Conservation (phyloP, 2,888 invertebrate species). For the Aethes cnicana region DNA sequence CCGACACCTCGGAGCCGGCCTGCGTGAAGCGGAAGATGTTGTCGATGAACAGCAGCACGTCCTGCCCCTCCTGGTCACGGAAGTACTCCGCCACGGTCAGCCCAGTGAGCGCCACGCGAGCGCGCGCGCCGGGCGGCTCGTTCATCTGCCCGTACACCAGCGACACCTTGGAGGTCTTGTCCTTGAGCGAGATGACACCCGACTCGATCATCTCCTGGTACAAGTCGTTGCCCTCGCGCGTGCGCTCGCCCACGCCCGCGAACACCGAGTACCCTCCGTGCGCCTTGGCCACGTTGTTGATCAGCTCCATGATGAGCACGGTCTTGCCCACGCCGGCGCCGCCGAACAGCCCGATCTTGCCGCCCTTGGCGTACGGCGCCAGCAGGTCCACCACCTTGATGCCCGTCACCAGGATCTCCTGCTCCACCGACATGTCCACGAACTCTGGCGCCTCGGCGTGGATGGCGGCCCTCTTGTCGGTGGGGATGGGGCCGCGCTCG, state of each 20-base stretch:
- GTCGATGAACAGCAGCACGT: slow-evolving; percentile 97
- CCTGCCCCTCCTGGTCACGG: slow-evolving; percentile 96
- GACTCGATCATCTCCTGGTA: slow-evolving; percentile 98
- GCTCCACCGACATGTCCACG: slow-evolving; percentile 94
- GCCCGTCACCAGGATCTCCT: slow-evolving; percentile 95
- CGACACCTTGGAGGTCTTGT: slow-evolving; percentile 95
- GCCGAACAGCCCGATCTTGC: slow-evolving; percentile 96
- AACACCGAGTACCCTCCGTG: slow-evolving; percentile 98
- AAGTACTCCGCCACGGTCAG: slow-evolving; percentile 97
- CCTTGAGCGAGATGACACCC: slow-evolving; percentile 94
- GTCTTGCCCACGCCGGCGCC: slow-evolving; percentile 98
- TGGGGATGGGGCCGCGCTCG: slow-evolving; percentile 93
- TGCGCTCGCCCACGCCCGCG: slow-evolving; percentile 97
- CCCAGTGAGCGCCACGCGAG: slow-evolving; percentile 96
- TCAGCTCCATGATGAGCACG: slow-evolving; percentile 97
- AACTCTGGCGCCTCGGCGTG: slow-evolving; percentile 96
- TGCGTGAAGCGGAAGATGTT: slow-evolving; percentile 98
- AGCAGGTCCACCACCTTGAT: slow-evolving; percentile 97
- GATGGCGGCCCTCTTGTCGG: slow-evolving; percentile 90
- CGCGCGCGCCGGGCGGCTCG: slow-evolving; percentile 97
- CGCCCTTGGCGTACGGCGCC: slow-evolving; percentile 96
- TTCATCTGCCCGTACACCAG: slow-evolving; percentile 99
- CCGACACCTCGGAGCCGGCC: slow-evolving; percentile 95
- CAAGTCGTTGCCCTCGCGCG: slow-evolving; percentile 98
- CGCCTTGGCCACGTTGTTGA: slow-evolving; percentile 97